Conservation (phyloP, 37 sponge, comb jelly and placozoan species). For the Beroe forskalii region DNA sequence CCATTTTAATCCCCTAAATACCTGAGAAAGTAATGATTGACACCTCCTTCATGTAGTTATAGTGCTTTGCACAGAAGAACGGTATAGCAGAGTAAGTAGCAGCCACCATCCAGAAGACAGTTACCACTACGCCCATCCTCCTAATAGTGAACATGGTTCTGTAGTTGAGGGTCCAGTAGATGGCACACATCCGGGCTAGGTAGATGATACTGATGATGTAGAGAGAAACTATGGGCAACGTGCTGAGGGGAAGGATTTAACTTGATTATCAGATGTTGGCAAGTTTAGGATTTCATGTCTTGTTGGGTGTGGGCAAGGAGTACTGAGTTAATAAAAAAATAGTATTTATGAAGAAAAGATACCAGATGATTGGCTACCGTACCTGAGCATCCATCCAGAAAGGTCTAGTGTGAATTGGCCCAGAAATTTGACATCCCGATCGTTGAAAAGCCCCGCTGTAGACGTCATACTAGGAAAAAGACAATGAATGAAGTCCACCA, state of each 20-base stretch:
- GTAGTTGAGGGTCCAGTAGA: slow-evolving; percentile 15
- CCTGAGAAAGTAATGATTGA: slow-evolving; percentile 53
- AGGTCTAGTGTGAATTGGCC: background rate
- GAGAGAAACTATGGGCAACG: slow-evolving; percentile 22
- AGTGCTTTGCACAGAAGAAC: slow-evolving; percentile 7
- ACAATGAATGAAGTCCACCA: slow-evolving; percentile 1
- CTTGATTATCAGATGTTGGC: too few relatives aligned
- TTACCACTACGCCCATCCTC: background rate
- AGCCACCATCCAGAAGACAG: background rate
- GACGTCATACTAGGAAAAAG: slow-evolving; percentile 16
- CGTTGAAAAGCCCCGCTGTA: slow-evolving; percentile 4
- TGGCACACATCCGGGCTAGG: slow-evolving; percentile 21
- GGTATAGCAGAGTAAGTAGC: slow-evolving; percentile 11
- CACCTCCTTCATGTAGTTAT: slow-evolving; percentile 23
- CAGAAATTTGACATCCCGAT: background rate
- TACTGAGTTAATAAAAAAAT: too few relatives aligned
- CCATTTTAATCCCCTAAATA: too few relatives aligned
- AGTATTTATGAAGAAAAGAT: too few relatives aligned
- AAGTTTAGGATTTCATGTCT: too few relatives aligned
- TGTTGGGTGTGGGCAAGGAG: too few relatives aligned
- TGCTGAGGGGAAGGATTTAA: background rate
- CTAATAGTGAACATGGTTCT: background rate
- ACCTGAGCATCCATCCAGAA: slow-evolving; percentile 28
- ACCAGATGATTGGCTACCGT: too few relatives aligned
- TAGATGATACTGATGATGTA: slow-evolving; percentile 50